Percentiles rank a stretch among this genome's conserved stretches.
Conservation (phyloP, 2,113 vertebrate genomes). For the Machaerirhynchus nigripectus region DNA sequence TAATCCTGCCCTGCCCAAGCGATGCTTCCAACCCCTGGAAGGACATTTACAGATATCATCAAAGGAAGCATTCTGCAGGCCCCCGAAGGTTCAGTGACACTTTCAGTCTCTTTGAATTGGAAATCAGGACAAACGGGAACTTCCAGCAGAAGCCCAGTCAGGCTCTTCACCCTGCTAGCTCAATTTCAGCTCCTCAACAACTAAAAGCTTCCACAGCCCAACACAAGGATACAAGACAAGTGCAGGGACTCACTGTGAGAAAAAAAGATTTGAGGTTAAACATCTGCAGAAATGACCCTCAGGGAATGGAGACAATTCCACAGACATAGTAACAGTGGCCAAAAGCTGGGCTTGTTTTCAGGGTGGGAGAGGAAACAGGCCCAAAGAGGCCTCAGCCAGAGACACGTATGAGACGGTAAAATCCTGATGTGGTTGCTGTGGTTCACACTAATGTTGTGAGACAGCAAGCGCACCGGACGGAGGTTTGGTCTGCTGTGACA, state of each 20-base stretch:
- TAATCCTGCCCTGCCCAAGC: background rate
- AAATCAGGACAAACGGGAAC: conserved; percentile 47
- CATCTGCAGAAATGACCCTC: background rate
- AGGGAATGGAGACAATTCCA: background rate
- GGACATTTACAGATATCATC: conserved; percentile 23
- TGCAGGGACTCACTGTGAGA: background rate
- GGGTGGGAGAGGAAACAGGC: background rate
- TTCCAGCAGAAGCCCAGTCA: conserved; percentile 14
- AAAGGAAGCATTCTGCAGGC: conserved; percentile 29
- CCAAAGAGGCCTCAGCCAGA: background rate
- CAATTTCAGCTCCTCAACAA: background rate
- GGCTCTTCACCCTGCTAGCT: background rate
- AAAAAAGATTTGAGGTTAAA: background rate
- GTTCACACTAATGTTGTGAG: background rate
- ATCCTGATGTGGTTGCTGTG: background rate
- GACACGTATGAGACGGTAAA: background rate
- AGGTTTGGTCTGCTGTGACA: background rate
- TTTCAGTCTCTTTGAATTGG: conserved; percentile 50
- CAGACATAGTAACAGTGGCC: background rate
- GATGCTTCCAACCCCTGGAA: background rate
- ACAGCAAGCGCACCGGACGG: background rate
- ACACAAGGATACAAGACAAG: background rate
- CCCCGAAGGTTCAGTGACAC: conserved; percentile 33
- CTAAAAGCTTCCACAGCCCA: background rate
- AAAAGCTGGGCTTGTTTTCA: background rate